These are phyloP conservation scores for Aethina tumida DNA, from an alignment of 1,140 invertebrate species.

Conservation along the genomic window DNA sequence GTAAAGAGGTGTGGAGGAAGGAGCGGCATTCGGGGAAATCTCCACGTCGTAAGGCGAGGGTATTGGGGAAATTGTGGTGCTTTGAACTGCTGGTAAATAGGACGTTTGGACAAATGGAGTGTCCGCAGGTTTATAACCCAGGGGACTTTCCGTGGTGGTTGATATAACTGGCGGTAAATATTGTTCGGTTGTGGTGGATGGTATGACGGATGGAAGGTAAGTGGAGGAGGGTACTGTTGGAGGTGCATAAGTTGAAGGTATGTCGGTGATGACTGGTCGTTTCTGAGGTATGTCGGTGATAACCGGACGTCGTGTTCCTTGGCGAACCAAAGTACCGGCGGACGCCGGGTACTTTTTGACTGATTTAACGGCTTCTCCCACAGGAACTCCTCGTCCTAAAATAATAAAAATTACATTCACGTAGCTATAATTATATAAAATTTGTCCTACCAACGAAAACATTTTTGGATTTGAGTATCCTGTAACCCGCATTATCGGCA, in stretches of 20 bases:
- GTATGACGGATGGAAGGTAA: slow-evolving; percentile 21
- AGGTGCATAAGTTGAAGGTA: background rate
- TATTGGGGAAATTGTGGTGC: slow-evolving; percentile 6
- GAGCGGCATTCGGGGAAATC: slow-evolving; percentile 22
- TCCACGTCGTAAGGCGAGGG: slow-evolving; percentile 14
- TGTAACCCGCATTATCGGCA: slow-evolving; percentile 67
- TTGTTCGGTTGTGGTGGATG: slow-evolving; percentile 12
- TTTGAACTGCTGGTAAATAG: slow-evolving; percentile 9
- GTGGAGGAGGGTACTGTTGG: slow-evolving; percentile 5
- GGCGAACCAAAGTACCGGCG: slow-evolving; percentile 43
- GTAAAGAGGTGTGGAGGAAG: slow-evolving; percentile 12
- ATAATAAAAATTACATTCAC: too few relatives aligned
- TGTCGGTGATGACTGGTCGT: slow-evolving; percentile 1
- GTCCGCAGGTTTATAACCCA: too few relatives aligned
- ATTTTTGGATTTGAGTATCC: slow-evolving; percentile 71
- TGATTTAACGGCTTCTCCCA: slow-evolving; percentile 55
- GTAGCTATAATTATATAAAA: too few relatives aligned
- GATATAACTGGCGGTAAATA: slow-evolving; percentile 4
- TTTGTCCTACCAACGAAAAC: slow-evolving; percentile 67
- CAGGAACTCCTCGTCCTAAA: slow-evolving; percentile 53
- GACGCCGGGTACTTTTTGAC: slow-evolving; percentile 59
- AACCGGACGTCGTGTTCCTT: slow-evolving; percentile 10
- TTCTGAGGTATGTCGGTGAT: slow-evolving; percentile 8
- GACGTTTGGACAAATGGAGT: slow-evolving; percentile 16
- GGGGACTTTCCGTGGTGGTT: slow-evolving; percentile 5